phyloP scores from a whole-genome alignment of 2,113 vertebrate genomes.

The Mustela lutreola region DNA sequence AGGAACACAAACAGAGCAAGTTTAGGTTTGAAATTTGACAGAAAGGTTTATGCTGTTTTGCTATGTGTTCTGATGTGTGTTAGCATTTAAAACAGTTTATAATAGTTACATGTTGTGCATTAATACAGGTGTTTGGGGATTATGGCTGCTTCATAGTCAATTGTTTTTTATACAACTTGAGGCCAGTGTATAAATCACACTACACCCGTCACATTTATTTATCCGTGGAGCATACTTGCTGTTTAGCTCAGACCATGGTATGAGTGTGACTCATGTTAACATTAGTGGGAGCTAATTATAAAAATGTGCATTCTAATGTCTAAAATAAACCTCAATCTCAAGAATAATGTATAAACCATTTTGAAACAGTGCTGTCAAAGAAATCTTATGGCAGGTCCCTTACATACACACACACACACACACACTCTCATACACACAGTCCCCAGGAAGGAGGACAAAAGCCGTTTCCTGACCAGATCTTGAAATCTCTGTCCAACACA shows the following conservation, averaged over 20 bases:
- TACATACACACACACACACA: not conserved
- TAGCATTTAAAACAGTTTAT: slow-evolving; percentile 75
- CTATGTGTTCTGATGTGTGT: slow-evolving; percentile 21
- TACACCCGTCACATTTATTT: slow-evolving; percentile 61
- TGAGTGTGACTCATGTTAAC: slow-evolving; percentile 70
- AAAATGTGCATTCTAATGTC: slow-evolving; percentile 61
- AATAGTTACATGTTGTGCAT: slow-evolving; percentile 59
- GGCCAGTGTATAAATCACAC: slow-evolving; percentile 65
- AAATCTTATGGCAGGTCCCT: slow-evolving; percentile 1
- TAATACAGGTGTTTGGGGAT: slow-evolving; percentile 74
- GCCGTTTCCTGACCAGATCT: slow-evolving; percentile 56
- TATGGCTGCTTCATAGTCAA: not conserved
- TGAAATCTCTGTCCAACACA: not conserved
- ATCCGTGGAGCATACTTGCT: slow-evolving; percentile 39
- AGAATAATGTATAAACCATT: slow-evolving; percentile 62
- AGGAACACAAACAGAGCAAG: slow-evolving; percentile 65
- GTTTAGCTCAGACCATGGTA: slow-evolving; percentile 57
- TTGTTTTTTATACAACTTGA: slow-evolving; percentile 68
- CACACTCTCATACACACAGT: not conserved
- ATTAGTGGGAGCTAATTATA: slow-evolving; percentile 64
- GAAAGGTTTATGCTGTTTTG: slow-evolving; percentile 62
- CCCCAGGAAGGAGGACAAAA: slow-evolving; percentile 47
- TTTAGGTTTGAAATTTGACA: slow-evolving; percentile 69
- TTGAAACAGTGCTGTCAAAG: slow-evolving; percentile 47
- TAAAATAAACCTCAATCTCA: slow-evolving; percentile 62